Evolutionary conservation across 2,113 vertebrate species (phyloP).

Genomic region (Ctenodactylus gundi): DNA sequence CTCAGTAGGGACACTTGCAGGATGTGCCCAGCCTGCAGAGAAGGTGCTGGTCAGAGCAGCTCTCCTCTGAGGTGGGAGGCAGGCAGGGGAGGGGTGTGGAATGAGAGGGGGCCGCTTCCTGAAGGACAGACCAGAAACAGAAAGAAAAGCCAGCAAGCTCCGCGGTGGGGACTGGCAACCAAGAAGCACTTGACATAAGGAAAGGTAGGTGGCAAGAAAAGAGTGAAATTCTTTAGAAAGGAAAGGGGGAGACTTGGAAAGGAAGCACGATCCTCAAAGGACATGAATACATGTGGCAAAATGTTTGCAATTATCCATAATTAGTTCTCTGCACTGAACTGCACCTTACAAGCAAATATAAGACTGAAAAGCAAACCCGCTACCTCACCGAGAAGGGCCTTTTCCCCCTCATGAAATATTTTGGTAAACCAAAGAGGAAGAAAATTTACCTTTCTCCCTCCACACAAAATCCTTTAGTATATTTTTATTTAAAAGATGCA

Average conservation of each 20-base stretch:
- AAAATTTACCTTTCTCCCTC: not conserved
- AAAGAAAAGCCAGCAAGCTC: not conserved
- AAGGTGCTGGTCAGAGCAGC: not conserved
- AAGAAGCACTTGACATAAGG: not conserved
- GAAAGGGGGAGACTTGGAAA: not conserved
- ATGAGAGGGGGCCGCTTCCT: not conserved
- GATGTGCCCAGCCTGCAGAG: conserved; percentile 56
- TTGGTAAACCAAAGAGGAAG: not conserved
- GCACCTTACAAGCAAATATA: not conserved
- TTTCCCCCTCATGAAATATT: not conserved
- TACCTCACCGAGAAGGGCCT: not conserved
- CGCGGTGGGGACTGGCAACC: not conserved
- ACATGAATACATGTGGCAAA: not conserved
- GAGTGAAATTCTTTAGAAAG: not conserved
- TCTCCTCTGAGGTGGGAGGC: not conserved
- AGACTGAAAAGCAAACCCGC: not conserved
- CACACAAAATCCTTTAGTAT: not conserved
- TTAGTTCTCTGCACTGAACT: not conserved
- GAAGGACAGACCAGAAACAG: not conserved
- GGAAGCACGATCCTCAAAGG: not conserved
- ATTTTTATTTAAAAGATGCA: not conserved
- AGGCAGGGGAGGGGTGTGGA: not conserved
- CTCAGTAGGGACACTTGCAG: not conserved
- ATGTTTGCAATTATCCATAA: not conserved
- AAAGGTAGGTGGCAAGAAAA: not conserved